These are phyloP conservation scores for Cardiocondyla obscurior DNA, from an alignment of 1,140 invertebrate genomes.

Conservation along the genomic window DNA sequence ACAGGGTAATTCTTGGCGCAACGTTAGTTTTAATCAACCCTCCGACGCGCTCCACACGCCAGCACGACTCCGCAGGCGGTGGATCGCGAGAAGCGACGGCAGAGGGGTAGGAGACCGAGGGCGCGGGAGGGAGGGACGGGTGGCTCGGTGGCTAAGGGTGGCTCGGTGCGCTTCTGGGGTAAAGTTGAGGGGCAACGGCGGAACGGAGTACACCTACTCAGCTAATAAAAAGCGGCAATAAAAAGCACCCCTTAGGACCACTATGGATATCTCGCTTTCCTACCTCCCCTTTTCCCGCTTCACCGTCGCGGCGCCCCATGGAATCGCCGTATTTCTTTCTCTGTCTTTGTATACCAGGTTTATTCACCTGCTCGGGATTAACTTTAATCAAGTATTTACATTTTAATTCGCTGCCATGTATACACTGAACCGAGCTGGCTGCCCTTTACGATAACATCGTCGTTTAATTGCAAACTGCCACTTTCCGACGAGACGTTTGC, in stretches of 20 bases:
- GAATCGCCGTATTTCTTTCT: constrained; percentile 60
- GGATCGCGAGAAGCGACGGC: constrained; percentile 47
- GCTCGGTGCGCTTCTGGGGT: constrained; percentile 76
- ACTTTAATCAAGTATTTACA: constrained; percentile 82
- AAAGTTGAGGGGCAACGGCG: constrained; percentile 71
- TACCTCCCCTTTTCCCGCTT: background rate
- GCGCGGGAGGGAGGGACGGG: constrained; percentile 50
- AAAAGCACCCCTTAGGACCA: constrained; percentile 82
- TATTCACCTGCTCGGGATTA: constrained; percentile 75
- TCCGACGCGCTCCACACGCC: constrained; percentile 74
- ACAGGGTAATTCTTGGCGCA: constrained; percentile 84
- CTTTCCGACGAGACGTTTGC: constrained; percentile 64
- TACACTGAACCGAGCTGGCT: constrained; percentile 64
- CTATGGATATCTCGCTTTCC: constrained; percentile 67
- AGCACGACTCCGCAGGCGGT: constrained; percentile 65
- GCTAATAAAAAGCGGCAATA: constrained; percentile 84
- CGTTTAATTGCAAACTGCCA: constrained; percentile 79
- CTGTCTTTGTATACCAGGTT: constrained; percentile 63
- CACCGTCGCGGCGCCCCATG: background rate
- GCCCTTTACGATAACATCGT: constrained; percentile 71
- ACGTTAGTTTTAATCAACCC: constrained; percentile 84
- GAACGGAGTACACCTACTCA: constrained; percentile 79
- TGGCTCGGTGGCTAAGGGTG: constrained; percentile 68
- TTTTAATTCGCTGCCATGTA: constrained; percentile 79
- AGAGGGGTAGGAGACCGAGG: constrained; percentile 49